These are phyloP conservation scores for Drosophila sproati DNA, from an alignment of 1,140 invertebrate species.

Conservation along the genomic window DNA sequence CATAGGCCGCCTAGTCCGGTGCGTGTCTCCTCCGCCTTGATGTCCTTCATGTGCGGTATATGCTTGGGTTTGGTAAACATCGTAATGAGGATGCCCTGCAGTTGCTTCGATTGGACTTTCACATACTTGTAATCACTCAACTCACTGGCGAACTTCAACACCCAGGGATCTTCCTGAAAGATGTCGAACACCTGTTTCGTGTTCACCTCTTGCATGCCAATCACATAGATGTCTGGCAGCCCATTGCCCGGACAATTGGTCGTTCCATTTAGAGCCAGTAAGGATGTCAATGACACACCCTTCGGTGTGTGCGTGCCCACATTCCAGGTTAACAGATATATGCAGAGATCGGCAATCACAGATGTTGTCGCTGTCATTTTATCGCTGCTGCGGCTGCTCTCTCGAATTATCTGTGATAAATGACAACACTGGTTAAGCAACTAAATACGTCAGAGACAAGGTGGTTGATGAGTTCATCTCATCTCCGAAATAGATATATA, in stretches of 20 bases:
- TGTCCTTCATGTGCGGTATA: conserved; percentile 91
- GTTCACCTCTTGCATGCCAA: conserved; percentile 95
- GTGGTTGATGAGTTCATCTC: conserved; percentile 10
- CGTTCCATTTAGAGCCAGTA: conserved; percentile 88
- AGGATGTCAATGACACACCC: conserved; percentile 87
- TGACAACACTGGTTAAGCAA: conserved; percentile 50
- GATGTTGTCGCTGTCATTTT: conserved; percentile 52
- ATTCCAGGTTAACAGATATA: conserved; percentile 94
- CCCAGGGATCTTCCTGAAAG: conserved; percentile 94
- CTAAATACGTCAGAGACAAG: conserved; percentile 39
- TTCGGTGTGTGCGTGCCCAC: conserved; percentile 90
- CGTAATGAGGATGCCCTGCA: conserved; percentile 92
- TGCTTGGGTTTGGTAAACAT: conserved; percentile 92
- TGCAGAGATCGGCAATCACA: conserved; percentile 84
- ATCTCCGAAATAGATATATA: conserved; percentile 5
- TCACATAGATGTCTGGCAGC: conserved; percentile 92
- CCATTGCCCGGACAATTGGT: conserved; percentile 85
- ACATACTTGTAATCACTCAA: conserved; percentile 88
- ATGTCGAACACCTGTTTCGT: conserved; percentile 90
- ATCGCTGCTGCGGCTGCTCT: neutral
- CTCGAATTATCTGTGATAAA: conserved; percentile 55
- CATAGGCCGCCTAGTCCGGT: conserved; percentile 95
- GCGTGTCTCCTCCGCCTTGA: conserved; percentile 93
- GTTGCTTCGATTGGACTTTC: conserved; percentile 90
- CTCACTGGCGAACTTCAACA: conserved; percentile 87